phyloP scores from a whole-genome alignment of 2,888 invertebrate species.

The Eretmocerus hayati region DNA sequence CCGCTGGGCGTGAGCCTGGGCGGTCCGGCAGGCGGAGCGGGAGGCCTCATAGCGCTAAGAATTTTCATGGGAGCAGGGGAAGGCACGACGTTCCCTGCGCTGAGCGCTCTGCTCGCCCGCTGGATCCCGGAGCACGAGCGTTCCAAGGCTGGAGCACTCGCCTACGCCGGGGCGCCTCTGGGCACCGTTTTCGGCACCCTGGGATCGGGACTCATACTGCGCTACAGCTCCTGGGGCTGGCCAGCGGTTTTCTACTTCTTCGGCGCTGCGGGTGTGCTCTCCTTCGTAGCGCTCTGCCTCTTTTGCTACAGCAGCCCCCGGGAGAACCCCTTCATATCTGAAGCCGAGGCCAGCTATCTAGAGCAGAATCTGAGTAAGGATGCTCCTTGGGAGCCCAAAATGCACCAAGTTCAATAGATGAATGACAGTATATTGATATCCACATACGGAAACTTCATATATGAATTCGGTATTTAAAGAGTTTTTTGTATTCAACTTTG shows the following conservation, averaged over 20 bases:
- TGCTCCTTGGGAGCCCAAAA: no score
- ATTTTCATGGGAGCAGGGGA: constrained; percentile 78
- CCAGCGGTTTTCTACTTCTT: constrained; percentile 76
- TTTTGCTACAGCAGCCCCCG: constrained; percentile 41
- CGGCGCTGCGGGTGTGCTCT: constrained; percentile 63
- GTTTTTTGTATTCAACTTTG: no score
- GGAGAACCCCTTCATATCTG: constrained; percentile 43
- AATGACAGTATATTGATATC: no score
- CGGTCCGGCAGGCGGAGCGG: no score
- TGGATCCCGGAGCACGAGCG: constrained; percentile 68
- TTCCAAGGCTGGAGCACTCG: constrained; percentile 69
- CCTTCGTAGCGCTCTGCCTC: constrained; percentile 63
- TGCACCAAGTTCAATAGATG: no score
- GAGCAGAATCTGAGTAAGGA: constrained; percentile 28
- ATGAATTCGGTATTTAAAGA: no score
- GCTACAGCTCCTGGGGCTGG: constrained; percentile 59
- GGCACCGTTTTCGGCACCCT: constrained; percentile 55
- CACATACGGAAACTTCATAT: no score
- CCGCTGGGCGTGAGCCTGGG: constrained; percentile 64
- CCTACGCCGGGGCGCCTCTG: constrained; percentile 71
- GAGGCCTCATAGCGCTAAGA: constrained; percentile 66
- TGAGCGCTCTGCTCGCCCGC: constrained; percentile 70
- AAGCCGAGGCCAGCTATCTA: constrained; percentile 36
- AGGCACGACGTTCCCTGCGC: constrained; percentile 77
- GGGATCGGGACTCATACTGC: constrained; percentile 63